phyloP scores from a whole-genome alignment of 2,113 vertebrate species.

The Tenebrosternarchus preto region DNA sequence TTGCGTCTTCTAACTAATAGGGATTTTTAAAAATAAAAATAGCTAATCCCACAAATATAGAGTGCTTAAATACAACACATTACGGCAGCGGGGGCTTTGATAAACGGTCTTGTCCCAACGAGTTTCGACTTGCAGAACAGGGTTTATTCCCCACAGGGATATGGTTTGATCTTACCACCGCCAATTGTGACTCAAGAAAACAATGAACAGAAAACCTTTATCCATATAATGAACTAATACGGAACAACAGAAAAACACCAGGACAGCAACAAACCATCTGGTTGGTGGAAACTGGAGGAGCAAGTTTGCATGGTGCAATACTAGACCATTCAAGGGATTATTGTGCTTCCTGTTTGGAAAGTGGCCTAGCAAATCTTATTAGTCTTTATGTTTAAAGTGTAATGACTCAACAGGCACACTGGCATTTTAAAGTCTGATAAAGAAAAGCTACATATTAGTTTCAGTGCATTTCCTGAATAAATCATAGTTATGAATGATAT shows the following conservation, averaged over 20 bases:
- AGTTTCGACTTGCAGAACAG: constrained; percentile 40
- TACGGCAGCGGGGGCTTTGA: background rate
- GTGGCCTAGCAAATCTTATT: background rate
- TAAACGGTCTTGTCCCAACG: constrained; percentile 52
- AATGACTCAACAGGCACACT: too few relatives aligned
- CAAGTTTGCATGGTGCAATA: background rate
- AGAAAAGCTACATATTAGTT: too few relatives aligned
- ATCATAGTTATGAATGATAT: too few relatives aligned
- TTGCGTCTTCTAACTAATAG: background rate
- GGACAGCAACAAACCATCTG: background rate
- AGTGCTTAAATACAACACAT: background rate
- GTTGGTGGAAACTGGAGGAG: background rate
- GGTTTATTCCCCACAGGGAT: constrained; percentile 41
- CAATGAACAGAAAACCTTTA: background rate
- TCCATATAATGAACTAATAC: background rate
- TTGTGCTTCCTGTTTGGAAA: background rate
- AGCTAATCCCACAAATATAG: background rate
- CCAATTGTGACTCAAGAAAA: background rate
- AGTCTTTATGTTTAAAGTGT: background rate
- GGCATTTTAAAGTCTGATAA: too few relatives aligned
- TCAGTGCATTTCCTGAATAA: too few relatives aligned
- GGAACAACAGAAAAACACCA: too few relatives aligned
- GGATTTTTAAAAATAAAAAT: background rate
- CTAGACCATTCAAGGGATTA: background rate
- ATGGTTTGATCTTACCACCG: constrained; percentile 18